Conservation (phyloP, 2,888 invertebrate species). For the Spisula subtruncata region DNA sequence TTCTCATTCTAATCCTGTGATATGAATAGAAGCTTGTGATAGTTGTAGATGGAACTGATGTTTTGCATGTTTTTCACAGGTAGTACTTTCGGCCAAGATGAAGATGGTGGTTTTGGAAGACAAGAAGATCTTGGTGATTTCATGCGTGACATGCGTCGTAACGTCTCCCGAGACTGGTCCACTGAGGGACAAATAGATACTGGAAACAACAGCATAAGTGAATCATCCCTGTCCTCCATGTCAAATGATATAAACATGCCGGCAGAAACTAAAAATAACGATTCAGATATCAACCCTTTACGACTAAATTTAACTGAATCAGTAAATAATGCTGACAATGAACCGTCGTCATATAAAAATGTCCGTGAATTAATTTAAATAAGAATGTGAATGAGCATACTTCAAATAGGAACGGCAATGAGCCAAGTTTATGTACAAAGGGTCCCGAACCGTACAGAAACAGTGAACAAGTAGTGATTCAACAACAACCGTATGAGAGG, state of each 20-base stretch:
- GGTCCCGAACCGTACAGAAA: no score
- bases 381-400: no score
- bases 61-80: background rate
- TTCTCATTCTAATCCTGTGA: no score
- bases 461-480: background rate
- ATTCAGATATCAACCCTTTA: background rate
- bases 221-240: background rate
- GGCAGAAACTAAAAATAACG: background rate
- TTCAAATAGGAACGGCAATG: no score
- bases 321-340: no score
- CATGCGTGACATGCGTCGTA: slow-evolving; percentile 45
- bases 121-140: slow-evolving; percentile 43
- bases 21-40: no score
- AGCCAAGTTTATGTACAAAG: no score
- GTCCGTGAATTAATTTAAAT: no score
- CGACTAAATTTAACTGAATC: background rate
- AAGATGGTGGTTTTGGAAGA: background rate
- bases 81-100: background rate
- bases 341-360: no score
- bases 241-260: background rate
- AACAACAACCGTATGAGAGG: background rate
- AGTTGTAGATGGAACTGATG: no score
- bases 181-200: background rate
- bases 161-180: slow-evolving; percentile 50
- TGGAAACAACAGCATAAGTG: background rate